Conservation (phyloP, 1,140 invertebrate genomes). For the Hyles euphorbiae region DNA sequence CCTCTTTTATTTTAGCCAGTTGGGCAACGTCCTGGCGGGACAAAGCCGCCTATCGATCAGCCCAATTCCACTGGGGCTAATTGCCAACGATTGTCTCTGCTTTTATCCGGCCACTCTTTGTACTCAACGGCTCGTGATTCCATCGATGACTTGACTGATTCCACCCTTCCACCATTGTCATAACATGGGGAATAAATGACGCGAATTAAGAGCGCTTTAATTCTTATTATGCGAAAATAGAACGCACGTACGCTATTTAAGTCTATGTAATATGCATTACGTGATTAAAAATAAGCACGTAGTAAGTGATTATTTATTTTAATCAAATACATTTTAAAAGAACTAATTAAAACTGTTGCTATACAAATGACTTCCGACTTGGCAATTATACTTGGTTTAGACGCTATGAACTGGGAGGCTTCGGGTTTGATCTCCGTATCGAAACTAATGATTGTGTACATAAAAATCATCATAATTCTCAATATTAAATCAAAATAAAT, state of each 20-base stretch:
- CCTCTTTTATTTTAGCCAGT: constrained; percentile 31
- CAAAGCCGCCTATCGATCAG: constrained; percentile 37
- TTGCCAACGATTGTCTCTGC: constrained; percentile 38
- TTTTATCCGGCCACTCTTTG: constrained; percentile 37
- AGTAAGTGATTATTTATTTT: no score
- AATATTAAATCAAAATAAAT: no score
- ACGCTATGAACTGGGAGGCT: no score
- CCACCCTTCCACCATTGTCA: constrained; percentile 18
- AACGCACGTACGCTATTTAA: no score
- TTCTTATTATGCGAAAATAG: background rate
- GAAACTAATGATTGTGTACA: no score
- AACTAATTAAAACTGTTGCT: no score
- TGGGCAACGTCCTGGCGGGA: constrained; percentile 25
- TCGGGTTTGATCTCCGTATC: no score
- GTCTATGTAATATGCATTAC: background rate
- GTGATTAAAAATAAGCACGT: no score
- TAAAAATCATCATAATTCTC: no score
- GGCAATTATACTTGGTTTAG: no score
- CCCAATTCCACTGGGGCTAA: constrained; percentile 32
- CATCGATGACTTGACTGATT: constrained; percentile 24
- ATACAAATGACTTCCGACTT: no score
- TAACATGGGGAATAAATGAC: constrained; percentile 14
- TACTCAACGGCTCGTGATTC: constrained; percentile 12
- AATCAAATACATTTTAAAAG: no score
- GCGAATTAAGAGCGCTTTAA: constrained; percentile 2